These are phyloP conservation scores for Spheniscus mendiculus DNA, from an alignment of 2,113 vertebrate genomes.

Conservation along the genomic window DNA sequence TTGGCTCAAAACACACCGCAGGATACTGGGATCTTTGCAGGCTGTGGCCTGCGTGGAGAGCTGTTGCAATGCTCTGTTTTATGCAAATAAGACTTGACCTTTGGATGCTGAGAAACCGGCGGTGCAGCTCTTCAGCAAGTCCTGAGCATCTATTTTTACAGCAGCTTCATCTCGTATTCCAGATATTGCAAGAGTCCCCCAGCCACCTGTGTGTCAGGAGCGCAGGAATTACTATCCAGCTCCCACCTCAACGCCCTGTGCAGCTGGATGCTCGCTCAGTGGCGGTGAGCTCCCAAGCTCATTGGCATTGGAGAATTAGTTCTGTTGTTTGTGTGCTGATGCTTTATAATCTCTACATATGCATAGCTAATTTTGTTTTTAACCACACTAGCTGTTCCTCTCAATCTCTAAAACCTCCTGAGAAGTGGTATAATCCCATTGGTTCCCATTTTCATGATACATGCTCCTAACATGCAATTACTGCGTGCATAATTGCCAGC, in stretches of 20 bases:
- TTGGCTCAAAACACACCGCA: background rate
- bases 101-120: background rate
- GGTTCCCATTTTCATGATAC: constrained; percentile 29
- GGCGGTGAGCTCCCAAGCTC: background rate
- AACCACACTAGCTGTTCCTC: background rate
- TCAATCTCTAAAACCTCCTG: background rate
- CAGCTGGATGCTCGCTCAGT: background rate
- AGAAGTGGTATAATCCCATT: background rate
- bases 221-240: background rate
- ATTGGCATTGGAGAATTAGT: background rate
- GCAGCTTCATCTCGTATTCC: background rate
- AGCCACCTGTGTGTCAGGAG: rapidly evolving
- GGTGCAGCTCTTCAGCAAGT: background rate
- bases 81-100: background rate
- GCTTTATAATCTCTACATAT: background rate
- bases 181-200: background rate
- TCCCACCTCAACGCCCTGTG: background rate
- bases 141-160: background rate
- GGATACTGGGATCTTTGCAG: background rate
- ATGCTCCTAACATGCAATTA: constrained; percentile 5
- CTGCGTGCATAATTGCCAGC: background rate
- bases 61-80: background rate
- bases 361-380: constrained; percentile 11
- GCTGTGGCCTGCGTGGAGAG: rapidly evolving
- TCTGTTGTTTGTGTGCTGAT: background rate